Conservation (phyloP, 1,140 invertebrate species). For the Leptoteleia sp. region DNA sequence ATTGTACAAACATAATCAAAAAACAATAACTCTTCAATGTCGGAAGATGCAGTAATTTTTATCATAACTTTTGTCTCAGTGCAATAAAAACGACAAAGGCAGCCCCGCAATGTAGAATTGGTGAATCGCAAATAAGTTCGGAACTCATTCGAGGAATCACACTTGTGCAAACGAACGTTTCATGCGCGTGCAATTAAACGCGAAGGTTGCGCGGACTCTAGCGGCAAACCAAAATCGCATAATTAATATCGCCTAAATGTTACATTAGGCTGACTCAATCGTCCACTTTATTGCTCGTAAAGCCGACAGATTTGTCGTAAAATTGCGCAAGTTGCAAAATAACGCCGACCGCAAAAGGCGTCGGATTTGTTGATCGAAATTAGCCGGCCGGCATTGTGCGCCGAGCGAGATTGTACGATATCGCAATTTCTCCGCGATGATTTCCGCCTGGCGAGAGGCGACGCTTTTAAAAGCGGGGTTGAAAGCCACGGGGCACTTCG, state of each 20-base stretch:
- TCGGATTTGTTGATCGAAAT: slow-evolving; percentile 18
- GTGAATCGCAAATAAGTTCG: no score
- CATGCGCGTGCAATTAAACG: background rate
- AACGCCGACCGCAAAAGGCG: slow-evolving; percentile 13
- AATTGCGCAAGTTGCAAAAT: slow-evolving; percentile 1
- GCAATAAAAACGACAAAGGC: no score
- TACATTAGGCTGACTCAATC: slow-evolving; percentile 3
- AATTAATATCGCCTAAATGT: slow-evolving; percentile 11
- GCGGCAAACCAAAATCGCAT: background rate
- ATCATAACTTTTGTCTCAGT: no score
- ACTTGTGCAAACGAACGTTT: background rate
- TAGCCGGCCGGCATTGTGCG: slow-evolving; percentile 14
- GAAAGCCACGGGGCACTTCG: slow-evolving; percentile 10
- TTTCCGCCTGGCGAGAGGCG: slow-evolving; percentile 27
- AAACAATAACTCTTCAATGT: no score
- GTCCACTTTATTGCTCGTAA: slow-evolving; percentile 10
- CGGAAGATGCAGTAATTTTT: no score
- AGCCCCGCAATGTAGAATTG: no score
- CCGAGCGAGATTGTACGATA: slow-evolving; percentile 36
- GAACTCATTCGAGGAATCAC: no score
- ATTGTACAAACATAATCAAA: no score
- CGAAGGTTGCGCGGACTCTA: background rate
- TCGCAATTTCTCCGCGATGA: slow-evolving; percentile 27
- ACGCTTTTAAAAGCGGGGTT: slow-evolving; percentile 12
- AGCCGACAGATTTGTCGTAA: slow-evolving; percentile 27